Evolutionary conservation across 2,888 invertebrate genomes (phyloP).

Genomic region (Caenorhabditis sp.): DNA sequence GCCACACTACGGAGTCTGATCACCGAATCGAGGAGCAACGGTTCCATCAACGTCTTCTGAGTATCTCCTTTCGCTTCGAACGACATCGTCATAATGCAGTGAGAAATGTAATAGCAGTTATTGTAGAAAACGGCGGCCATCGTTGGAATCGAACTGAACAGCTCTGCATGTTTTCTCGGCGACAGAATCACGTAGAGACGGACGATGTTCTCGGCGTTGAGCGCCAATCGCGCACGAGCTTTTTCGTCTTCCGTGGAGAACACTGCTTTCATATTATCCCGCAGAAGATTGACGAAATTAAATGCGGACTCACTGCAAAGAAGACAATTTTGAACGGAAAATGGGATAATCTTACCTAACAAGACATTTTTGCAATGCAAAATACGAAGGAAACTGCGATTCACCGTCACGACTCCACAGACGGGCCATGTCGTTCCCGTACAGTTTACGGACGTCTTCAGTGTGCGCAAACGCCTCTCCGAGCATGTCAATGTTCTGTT

Average conservation of each 20-base stretch:
- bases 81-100: constrained; percentile 67
- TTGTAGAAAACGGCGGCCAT: constrained; percentile 76
- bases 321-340: too few species aligned
- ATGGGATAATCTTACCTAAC: constrained; percentile 52
- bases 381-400: constrained; percentile 39
- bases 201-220: constrained; percentile 73
- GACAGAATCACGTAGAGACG: constrained; percentile 70
- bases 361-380: constrained; percentile 49
- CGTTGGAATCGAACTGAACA: constrained; percentile 72
- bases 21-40: constrained; percentile 64
- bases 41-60: constrained; percentile 47
- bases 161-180: constrained; percentile 68
- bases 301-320: constrained; percentile 66
- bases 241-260: constrained; percentile 62
- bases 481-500: constrained; percentile 21
- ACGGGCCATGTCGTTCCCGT: constrained; percentile 18
- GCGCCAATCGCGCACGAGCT: constrained; percentile 54
- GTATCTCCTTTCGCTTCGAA: constrained; percentile 29
- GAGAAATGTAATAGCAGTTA: constrained; percentile 75
- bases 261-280: constrained; percentile 65
- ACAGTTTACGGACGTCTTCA: not conserved
- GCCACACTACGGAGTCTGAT: constrained; percentile 66
- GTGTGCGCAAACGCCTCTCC: constrained; percentile 5
- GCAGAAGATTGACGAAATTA: constrained; percentile 65
- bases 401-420: constrained; percentile 33